phyloP scores from a whole-genome alignment of 2,888 invertebrate genomes.

The Epicampocera succincta region DNA sequence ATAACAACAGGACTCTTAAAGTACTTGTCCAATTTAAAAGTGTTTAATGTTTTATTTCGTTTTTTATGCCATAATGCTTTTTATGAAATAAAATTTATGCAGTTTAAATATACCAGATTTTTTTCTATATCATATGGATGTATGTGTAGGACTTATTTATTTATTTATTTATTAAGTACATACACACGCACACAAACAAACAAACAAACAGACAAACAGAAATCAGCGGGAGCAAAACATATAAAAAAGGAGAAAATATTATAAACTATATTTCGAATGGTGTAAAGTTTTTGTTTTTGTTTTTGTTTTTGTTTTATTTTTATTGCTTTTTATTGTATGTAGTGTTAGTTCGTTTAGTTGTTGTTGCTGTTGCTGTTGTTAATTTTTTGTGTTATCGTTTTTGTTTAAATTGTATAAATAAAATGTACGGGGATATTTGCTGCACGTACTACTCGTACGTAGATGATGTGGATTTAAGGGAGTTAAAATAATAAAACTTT shows the following conservation, averaged over 20 bases:
- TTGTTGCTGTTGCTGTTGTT: slow-evolving; percentile 2
- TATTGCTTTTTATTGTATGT: slow-evolving; percentile 55
- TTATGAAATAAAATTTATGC: slow-evolving; percentile 30
- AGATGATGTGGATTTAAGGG: slow-evolving; percentile 31
- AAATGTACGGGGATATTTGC: slow-evolving; percentile 22
- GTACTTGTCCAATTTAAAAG: slow-evolving; percentile 45
- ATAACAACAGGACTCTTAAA: slow-evolving; percentile 51
- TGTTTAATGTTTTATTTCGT: slow-evolving; percentile 49
- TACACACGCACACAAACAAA: not conserved
- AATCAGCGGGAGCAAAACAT: slow-evolving; percentile 22
- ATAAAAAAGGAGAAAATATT: slow-evolving; percentile 24
- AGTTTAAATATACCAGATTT: slow-evolving; percentile 32
- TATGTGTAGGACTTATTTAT: too few species aligned
- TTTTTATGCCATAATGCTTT: slow-evolving; percentile 19
- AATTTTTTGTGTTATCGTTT: not conserved
- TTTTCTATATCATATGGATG: not conserved
- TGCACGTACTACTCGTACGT: not conserved
- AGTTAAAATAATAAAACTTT: slow-evolving; percentile 24
- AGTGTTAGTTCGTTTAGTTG: slow-evolving; percentile 39
- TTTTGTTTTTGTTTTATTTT: slow-evolving; percentile 45
- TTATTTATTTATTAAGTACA: slow-evolving; percentile 2
- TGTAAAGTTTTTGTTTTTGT: slow-evolving; percentile 20
- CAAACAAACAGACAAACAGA: not conserved
- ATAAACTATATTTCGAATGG: slow-evolving; percentile 52
- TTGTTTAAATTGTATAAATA: slow-evolving; percentile 50